These are phyloP conservation scores for Oreochromis aureus DNA, from an alignment of 2,113 vertebrate species.

Conservation along the genomic window DNA sequence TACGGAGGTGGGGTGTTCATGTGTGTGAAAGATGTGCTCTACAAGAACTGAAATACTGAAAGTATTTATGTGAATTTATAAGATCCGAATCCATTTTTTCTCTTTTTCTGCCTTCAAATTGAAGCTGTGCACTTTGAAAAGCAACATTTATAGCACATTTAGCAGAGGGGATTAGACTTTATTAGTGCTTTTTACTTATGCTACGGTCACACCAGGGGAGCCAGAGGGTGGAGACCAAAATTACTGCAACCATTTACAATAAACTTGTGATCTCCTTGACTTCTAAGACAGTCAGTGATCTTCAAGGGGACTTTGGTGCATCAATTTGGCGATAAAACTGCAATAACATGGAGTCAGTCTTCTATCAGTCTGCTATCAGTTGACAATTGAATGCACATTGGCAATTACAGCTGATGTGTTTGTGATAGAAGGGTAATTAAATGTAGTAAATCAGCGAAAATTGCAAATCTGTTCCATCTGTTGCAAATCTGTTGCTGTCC, in stretches of 20 bases:
- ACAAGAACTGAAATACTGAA: not conserved
- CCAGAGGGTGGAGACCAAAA: not conserved
- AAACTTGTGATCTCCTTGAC: not conserved
- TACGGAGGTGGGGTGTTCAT: not conserved
- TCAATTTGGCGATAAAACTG: accelerated
- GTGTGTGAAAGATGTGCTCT: not conserved
- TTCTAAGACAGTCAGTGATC: not conserved
- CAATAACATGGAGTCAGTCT: not conserved
- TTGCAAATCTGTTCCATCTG: not conserved
- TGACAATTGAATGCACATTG: accelerated
- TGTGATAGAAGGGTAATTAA: not conserved
- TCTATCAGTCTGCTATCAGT: not conserved
- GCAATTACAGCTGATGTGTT: not conserved
- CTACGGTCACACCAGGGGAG: not conserved
- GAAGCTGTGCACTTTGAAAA: not conserved
- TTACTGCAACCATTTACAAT: not conserved
- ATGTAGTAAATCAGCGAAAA: accelerated
- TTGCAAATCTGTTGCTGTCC: not conserved
- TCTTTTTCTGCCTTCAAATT: not conserved
- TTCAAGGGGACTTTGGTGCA: not conserved
- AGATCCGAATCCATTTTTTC: not conserved
- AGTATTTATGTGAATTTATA: not conserved
- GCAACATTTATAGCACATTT: not conserved
- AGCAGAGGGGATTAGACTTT: not conserved
- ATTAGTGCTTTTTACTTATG: not conserved